Conservation (phyloP, 2,113 vertebrate genomes). For the Nipponia nippon region DNA sequence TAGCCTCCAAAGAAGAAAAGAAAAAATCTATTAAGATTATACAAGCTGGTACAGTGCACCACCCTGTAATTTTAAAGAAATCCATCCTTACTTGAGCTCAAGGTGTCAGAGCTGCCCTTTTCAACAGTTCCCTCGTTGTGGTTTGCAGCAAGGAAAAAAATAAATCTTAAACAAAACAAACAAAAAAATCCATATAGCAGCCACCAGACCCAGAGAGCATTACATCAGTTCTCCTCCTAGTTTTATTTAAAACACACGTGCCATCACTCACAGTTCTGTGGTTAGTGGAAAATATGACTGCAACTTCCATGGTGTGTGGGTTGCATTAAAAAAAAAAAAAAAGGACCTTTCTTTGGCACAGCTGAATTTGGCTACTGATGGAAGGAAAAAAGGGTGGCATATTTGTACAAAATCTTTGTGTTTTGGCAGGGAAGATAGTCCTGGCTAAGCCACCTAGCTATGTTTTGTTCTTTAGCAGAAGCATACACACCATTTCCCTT, state of each 20-base stretch:
- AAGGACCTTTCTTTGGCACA: slow-evolving; percentile 9
- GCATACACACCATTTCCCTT: background rate
- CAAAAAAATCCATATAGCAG: background rate
- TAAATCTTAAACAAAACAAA: background rate
- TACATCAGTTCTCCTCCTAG: slow-evolving; percentile 61
- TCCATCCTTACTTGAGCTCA: background rate
- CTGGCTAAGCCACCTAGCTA: background rate
- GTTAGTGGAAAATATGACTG: slow-evolving; percentile 73
- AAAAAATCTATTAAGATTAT: background rate
- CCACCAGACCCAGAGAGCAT: slow-evolving; percentile 24
- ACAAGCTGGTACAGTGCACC: background rate
- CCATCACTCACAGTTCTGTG: slow-evolving; percentile 59
- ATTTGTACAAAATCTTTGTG: slow-evolving; percentile 12
- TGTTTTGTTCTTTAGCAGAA: background rate
- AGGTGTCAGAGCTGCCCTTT: background rate
- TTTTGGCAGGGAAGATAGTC: background rate
- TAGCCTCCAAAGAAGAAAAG: background rate
- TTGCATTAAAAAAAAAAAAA: background rate
- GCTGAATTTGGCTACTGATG: slow-evolving; percentile 22
- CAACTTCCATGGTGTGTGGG: slow-evolving; percentile 46
- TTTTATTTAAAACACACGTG: slow-evolving; percentile 69
- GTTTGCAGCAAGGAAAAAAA: background rate
- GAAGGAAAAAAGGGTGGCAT: slow-evolving; percentile 17
- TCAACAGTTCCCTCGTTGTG: background rate
- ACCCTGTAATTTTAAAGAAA: background rate